phyloP scores from a whole-genome alignment of 2,113 vertebrate species.

The Daboia siamensis region DNA sequence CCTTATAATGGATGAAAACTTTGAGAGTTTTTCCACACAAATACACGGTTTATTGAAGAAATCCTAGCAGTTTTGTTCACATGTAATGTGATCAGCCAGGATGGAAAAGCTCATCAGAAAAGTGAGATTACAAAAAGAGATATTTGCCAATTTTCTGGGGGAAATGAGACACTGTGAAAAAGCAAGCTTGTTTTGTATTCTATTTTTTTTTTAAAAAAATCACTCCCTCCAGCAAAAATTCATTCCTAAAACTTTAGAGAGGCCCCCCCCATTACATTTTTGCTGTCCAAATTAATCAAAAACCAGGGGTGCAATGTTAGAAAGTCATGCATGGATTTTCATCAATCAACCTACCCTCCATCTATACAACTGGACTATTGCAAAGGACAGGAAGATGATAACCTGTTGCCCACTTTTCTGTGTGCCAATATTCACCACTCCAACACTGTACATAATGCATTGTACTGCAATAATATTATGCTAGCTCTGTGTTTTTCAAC shows the following conservation, averaged over 20 bases:
- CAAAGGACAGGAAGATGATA: background rate
- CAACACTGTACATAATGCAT: background rate
- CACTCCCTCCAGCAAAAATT: background rate
- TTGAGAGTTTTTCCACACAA: background rate
- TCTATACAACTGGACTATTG: background rate
- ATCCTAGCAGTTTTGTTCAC: background rate
- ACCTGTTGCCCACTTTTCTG: background rate
- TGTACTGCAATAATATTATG: background rate
- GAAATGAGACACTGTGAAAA: background rate
- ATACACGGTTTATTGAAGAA: background rate
- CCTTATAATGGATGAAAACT: background rate
- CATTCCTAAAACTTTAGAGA: background rate
- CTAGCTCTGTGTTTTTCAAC: background rate
- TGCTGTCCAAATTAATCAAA: background rate
- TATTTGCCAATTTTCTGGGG: background rate
- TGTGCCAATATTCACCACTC: background rate
- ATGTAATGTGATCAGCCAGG: background rate
- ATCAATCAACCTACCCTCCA: background rate
- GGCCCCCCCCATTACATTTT: background rate
- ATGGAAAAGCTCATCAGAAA: background rate
- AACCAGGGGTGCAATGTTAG: background rate
- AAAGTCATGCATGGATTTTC: background rate
- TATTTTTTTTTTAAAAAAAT: background rate
- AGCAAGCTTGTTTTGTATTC: background rate
- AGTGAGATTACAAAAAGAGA: background rate